A percentile compares a stretch with the other conserved stretches of the same genome.
Conservation (phyloP, 2,888 invertebrate species). For the Cryptocephalus primarius region DNA sequence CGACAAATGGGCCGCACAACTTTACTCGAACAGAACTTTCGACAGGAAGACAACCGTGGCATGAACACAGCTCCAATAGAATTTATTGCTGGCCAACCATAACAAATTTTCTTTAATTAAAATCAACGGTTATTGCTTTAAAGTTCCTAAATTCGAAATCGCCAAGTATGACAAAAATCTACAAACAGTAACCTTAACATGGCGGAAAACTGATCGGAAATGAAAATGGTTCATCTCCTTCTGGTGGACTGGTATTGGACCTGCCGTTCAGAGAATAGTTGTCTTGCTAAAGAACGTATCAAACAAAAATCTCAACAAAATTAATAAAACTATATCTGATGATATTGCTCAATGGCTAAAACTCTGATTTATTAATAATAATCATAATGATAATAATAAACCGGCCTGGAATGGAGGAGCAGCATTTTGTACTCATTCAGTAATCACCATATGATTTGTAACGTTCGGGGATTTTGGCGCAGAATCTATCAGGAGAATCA, state of each 20-base stretch:
- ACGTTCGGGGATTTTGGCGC: constrained; percentile 11
- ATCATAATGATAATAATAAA: constrained; percentile 32
- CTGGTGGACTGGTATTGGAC: too few species aligned
- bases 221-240: too few species aligned
- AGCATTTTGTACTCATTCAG: constrained; percentile 37
- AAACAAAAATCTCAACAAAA: constrained; percentile 8
- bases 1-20: constrained; percentile 9
- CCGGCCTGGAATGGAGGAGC: constrained; percentile 25
- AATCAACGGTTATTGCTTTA: too few species aligned
- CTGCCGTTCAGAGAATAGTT: too few species aligned
- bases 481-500: too few species aligned
- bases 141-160: too few species aligned
- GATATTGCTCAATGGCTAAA: constrained; percentile 34
- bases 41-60: constrained; percentile 3
- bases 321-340: constrained; percentile 26
- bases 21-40: constrained; percentile 11
- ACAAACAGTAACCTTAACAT: too few species aligned
- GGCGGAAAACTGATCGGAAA: too few species aligned
- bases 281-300: neutral
- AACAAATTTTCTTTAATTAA: too few species aligned
- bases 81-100: neutral
- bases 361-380: constrained; percentile 32
- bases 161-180: too few species aligned
- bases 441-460: constrained; percentile 34
- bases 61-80: neutral